phyloP scores from a whole-genome alignment of 2,888 invertebrate species.

The Cerastis rubricosa region DNA sequence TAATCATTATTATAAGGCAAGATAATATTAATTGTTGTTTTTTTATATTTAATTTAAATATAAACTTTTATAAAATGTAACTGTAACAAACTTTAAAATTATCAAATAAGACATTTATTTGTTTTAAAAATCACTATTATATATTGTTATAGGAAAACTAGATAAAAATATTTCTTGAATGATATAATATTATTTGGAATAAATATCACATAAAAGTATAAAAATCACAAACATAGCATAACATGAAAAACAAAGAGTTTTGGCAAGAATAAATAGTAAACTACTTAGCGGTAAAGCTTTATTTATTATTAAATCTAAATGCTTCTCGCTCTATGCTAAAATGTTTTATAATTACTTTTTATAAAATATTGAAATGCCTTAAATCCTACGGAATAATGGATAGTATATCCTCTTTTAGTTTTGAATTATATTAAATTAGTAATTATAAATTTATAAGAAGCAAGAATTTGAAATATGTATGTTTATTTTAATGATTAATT shows the following conservation, averaged over 20 bases:
- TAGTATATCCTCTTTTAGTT: neutral
- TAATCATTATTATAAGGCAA: conserved; percentile 47
- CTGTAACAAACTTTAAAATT: neutral
- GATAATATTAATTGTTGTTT: conserved; percentile 27
- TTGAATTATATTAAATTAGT: neutral
- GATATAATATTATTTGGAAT: conserved; percentile 48
- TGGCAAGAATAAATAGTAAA: conserved; percentile 73
- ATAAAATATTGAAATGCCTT: conserved; percentile 34
- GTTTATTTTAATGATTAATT: conserved; percentile 4
- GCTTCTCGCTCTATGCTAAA: conserved; percentile 32
- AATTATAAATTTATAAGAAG: conserved; percentile 20
- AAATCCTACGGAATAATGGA: conserved; percentile 31
- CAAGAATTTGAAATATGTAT: conserved; percentile 8
- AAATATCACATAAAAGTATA: conserved; percentile 48
- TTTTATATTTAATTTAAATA: neutral
- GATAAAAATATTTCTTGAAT: conserved; percentile 27
- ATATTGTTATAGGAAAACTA: conserved; percentile 1
- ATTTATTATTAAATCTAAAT: conserved; percentile 48
- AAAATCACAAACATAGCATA: conserved; percentile 16
- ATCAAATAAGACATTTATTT: neutral
- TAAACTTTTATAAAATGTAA: conserved; percentile 3
- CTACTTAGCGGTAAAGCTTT: conserved; percentile 56
- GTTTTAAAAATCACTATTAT: neutral
- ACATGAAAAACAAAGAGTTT: conserved; percentile 47
- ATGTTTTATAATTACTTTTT: conserved; percentile 52